Conservation (phyloP, 2,113 vertebrate genomes). For the Reinhardtius hippoglossoides region DNA sequence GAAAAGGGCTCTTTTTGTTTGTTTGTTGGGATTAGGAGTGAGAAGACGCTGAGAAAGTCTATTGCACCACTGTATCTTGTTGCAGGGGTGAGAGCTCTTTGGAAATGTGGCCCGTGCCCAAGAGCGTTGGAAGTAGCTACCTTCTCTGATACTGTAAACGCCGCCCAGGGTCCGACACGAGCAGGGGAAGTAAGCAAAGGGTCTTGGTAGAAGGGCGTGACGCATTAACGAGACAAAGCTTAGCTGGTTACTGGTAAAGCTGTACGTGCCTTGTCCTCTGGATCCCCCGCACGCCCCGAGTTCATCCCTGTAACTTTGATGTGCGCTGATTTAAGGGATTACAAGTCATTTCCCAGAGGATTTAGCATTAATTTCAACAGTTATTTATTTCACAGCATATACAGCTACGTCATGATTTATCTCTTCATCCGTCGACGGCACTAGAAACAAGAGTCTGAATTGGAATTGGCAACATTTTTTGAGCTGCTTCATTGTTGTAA, state of each 20-base stretch:
- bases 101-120: conserved; percentile 21
- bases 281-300: conserved; percentile 28
- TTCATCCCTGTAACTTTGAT: conserved; percentile 63
- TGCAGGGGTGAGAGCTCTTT: neutral
- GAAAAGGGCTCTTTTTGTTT: neutral
- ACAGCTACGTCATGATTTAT: conserved; percentile 8
- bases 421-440: neutral
- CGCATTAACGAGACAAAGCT: conserved; percentile 53
- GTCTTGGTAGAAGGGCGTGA: conserved; percentile 44
- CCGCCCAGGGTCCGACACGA: conserved; percentile 8
- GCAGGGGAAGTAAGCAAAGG: conserved; percentile 1
- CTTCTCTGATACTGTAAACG: conserved; percentile 1
- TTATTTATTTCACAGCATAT: neutral
- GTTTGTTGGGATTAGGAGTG: conserved; percentile 30
- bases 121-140: conserved; percentile 22
- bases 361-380: conserved; percentile 31
- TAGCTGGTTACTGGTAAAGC: conserved; percentile 46
- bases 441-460: neutral
- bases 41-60: conserved; percentile 48
- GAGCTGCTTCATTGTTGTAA: conserved; percentile 10
- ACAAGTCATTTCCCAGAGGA: conserved; percentile 59
- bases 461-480: neutral
- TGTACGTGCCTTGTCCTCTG: conserved; percentile 20
- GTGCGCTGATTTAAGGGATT: conserved; percentile 68
- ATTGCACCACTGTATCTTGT: conserved; percentile 27